Base-by-base conservation (phyloP, 1,140 invertebrate species). In the Frieseomelitta varia region DNA sequence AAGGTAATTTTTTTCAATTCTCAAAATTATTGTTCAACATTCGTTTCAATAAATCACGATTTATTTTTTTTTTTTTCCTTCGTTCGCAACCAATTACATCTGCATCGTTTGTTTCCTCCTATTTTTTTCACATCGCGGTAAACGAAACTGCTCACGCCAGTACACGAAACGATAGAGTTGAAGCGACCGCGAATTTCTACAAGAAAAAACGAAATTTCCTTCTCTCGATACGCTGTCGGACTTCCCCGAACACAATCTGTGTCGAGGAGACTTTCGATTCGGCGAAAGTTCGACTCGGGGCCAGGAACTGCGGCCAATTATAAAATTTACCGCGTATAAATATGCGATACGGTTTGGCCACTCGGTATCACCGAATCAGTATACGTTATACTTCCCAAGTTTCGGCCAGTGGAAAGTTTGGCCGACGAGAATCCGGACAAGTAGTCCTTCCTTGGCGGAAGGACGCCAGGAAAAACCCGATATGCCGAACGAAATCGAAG, bases 401-500 rank as follows among this genome's bases (percentile, higher is more conserved):
- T 72, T 56, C 15, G 34, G 3, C 3, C 17, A 65, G n/a, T 55
- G 15, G 30, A 72, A 84, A 79, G 67, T 84, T 79, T 34, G 1
- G 4, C 39, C 39, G 39, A 47, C 39, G 39, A 34, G 56, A 78
- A 53, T 24, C 1, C 19, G 12, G n/a, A 24, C 63, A 56, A 63
- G 55, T 53, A 51, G 39, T 79, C 61, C 55, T 21, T 53, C 4
- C 27, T 30, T 58, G 63, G n/a, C 65, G 55, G 21, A 55, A 30
- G 80, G n/a, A 24, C 76, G 67, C 56, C 21, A 71, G 55, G 47
- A 56, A 58, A 63, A 72, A n/a, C 85, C 39, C 6, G 39, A 81
- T 87, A 87, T 80, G 79, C 71, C 80, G 55, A 76, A 83, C 78
- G 79, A 81, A 83, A 82, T 77, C 84, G 74, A 86, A 85, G 82